Conservation (phyloP, 1,140 invertebrate species). For the Habropoda laboriosa region DNA sequence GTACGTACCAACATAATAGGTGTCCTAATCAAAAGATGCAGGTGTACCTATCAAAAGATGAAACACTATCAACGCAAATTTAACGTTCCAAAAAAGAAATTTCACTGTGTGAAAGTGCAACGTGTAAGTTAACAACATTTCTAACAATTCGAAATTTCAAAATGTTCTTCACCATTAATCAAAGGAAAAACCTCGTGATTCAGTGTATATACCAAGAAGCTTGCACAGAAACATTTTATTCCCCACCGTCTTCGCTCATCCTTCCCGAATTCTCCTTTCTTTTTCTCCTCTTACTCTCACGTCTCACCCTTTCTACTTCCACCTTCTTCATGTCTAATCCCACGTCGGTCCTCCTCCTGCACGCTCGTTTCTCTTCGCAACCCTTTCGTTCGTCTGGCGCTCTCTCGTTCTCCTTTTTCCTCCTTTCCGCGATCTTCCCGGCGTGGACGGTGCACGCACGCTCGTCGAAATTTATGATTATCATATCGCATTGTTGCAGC, state of each 20-base stretch:
- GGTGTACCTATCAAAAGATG: no score
- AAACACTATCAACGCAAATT: no score
- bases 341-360: neutral
- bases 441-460: slow-evolving; percentile 12
- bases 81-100: no score
- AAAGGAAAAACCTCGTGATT: neutral
- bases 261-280: neutral
- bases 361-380: neutral
- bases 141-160: neutral
- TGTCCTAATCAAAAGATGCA: no score
- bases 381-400: neutral
- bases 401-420: neutral
- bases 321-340: neutral
- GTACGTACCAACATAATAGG: no score
- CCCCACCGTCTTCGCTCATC: neutral
- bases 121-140: neutral
- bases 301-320: neutral
- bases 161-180: neutral
- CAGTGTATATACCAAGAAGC: neutral
- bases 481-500: slow-evolving; percentile 48
- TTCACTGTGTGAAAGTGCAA: neutral
- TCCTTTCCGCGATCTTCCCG: slow-evolving; percentile 11
- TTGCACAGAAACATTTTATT: neutral
- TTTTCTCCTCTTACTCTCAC: neutral
- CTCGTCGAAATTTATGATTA: slow-evolving; percentile 55